Percentiles rank a stretch among this genome's conserved stretches.
Conservation (phyloP, 2,888 invertebrate species). For the Caenorhabditis panamensis region DNA sequence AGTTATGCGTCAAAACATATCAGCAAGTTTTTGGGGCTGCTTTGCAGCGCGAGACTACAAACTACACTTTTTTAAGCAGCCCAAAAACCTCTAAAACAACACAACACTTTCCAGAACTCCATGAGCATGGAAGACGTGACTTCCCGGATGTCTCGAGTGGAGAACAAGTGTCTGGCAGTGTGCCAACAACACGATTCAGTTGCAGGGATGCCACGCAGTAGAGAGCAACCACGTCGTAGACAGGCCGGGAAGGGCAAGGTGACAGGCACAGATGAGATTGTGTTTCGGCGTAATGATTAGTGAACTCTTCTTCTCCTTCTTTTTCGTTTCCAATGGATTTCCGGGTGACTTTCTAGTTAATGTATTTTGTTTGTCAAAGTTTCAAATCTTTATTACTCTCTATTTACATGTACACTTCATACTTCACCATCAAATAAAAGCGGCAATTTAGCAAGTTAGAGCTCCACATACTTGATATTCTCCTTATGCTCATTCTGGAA, state of each 20-base stretch:
- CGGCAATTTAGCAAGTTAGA: too few species aligned
- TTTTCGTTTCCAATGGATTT: slow-evolving; percentile 1
- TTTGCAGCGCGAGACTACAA: too few species aligned
- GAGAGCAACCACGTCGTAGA: slow-evolving; percentile 61
- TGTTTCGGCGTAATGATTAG: slow-evolving; percentile 60
- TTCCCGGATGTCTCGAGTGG: slow-evolving; percentile 63
- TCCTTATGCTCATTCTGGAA: slow-evolving; percentile 67
- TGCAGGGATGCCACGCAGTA: slow-evolving; percentile 27
- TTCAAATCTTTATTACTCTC: not conserved
- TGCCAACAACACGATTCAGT: slow-evolving; percentile 57
- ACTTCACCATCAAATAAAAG: not conserved
- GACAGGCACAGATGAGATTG: slow-evolving; percentile 54
- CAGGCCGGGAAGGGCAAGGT: slow-evolving; percentile 42
- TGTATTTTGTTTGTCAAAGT: too few species aligned
- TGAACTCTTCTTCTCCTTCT: too few species aligned
- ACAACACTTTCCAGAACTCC: slow-evolving; percentile 60
- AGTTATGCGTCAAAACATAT: not conserved
- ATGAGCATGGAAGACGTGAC: slow-evolving; percentile 62
- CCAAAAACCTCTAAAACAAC: too few species aligned
- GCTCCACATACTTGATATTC: slow-evolving; percentile 47
- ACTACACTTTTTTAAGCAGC: too few species aligned
- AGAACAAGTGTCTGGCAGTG: slow-evolving; percentile 63
- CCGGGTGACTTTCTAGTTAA: slow-evolving; percentile 1
- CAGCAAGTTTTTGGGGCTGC: too few species aligned
- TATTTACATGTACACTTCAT: not conserved